A percentile compares a stretch with the other conserved stretches of the same genome.
phyloP scores from a whole-genome alignment of 2,113 vertebrate genomes.

The Gymnobelideus leadbeateri region DNA sequence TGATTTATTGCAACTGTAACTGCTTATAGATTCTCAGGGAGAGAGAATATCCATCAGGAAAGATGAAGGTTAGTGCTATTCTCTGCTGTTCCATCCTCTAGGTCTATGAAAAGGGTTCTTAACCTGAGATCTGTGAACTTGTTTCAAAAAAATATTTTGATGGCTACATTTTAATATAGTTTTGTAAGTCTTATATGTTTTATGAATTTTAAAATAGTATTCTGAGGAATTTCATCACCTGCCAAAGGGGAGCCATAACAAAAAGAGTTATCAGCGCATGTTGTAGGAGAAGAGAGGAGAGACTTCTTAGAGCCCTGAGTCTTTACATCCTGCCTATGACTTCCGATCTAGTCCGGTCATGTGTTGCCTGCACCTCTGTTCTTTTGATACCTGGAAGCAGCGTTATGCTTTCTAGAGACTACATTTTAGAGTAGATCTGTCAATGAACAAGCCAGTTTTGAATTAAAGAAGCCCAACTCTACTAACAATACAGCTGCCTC shows the following conservation, averaged over 20 bases:
- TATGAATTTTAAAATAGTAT: background rate
- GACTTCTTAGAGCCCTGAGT: background rate
- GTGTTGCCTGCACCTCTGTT: background rate
- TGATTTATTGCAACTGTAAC: background rate
- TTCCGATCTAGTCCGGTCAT: background rate
- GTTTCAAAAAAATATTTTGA: background rate
- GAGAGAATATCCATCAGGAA: background rate
- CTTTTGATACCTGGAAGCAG: background rate
- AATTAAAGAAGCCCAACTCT: background rate
- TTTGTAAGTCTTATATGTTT: background rate
- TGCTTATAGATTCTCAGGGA: background rate
- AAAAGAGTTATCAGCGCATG: background rate
- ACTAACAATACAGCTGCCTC: background rate
- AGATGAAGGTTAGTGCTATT: background rate
- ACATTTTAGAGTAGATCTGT: background rate
- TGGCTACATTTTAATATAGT: background rate
- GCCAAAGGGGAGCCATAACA: background rate
- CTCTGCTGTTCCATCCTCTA: background rate
- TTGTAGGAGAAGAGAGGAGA: background rate
- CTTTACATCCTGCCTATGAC: background rate
- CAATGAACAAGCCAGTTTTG: background rate
- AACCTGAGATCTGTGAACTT: background rate
- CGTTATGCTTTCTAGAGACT: background rate
- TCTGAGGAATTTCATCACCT: background rate
- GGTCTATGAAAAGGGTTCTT: background rate